A percentile compares a stretch with the other conserved stretches of the same genome.
Conservation (phyloP, 2,113 vertebrate genomes). For the Barbus barbus region DNA sequence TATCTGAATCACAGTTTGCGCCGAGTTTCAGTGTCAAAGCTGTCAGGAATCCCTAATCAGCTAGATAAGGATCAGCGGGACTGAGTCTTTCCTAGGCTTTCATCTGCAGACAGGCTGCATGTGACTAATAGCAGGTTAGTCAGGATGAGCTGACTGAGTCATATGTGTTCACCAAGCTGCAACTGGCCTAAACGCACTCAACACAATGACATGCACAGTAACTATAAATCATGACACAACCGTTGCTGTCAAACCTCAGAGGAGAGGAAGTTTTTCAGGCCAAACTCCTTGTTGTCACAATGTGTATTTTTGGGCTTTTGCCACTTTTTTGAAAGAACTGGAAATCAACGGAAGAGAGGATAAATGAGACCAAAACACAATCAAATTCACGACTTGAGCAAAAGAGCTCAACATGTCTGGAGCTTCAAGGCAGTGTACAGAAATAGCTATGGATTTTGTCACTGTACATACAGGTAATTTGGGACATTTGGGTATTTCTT, state of each 20-base stretch:
- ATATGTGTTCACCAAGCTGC: slow-evolving; percentile 57
- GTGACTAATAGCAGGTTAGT: slow-evolving; percentile 73
- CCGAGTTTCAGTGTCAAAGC: slow-evolving; percentile 54
- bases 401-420: not conserved
- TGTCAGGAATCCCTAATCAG: slow-evolving; percentile 69
- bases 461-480: too few relatives aligned
- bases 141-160: slow-evolving; percentile 66
- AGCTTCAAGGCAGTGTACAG: not conserved
- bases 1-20: slow-evolving; percentile 36
- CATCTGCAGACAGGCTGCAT: slow-evolving; percentile 59
- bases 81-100: slow-evolving; percentile 55
- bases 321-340: not conserved
- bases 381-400: too few relatives aligned
- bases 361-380: not conserved
- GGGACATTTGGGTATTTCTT: too few relatives aligned
- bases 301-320: not conserved
- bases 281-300: not conserved
- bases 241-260: not conserved
- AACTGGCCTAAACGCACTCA: slow-evolving; percentile 60
- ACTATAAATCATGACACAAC: slow-evolving; percentile 49
- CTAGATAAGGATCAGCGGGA: slow-evolving; percentile 68
- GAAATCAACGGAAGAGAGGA: not conserved
- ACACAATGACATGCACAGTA: slow-evolving; percentile 32
- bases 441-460: not conserved
- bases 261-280: slow-evolving; percentile 8